These are phyloP conservation scores for Cephalopachus bancanus DNA, from an alignment of 2,797 vertebrate species.

Conservation along the genomic window DNA sequence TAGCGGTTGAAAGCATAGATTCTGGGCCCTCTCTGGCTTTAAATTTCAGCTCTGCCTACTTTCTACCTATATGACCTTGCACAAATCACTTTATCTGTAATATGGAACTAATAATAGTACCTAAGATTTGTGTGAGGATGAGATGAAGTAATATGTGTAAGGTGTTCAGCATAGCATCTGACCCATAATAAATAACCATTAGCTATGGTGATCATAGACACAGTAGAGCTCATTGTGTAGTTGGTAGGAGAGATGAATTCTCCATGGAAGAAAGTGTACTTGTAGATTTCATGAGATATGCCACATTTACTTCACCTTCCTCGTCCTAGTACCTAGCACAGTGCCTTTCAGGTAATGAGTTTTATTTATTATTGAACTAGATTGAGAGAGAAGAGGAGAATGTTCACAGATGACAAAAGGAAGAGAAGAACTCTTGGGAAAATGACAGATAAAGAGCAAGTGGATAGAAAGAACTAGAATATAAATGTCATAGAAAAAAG, in stretches of 20 bases:
- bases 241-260: neutral
- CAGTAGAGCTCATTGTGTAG: neutral
- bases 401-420: neutral
- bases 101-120: neutral
- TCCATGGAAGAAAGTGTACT: neutral
- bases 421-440: neutral
- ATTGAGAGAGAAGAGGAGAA: neutral
- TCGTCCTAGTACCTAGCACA: neutral
- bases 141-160: neutral
- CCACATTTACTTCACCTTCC: neutral
- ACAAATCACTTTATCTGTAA: slow-evolving; percentile 14
- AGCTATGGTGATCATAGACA: neutral
- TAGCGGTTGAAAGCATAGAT: neutral
- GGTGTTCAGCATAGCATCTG: neutral
- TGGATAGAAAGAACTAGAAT: slow-evolving; percentile 3
- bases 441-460: neutral
- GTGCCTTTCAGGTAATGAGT: neutral
- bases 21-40: neutral
- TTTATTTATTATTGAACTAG: slow-evolving; percentile 38
- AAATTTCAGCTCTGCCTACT: neutral
- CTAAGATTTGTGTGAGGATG: slow-evolving; percentile 3
- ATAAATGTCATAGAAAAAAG: neutral
- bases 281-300: neutral
- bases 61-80: neutral
- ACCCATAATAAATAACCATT: neutral